A percentile compares a stretch with the other conserved stretches of the same genome.
These are phyloP conservation scores for Melinopterus prodromus DNA, from an alignment of 2,888 invertebrate species.

Conservation along the genomic window DNA sequence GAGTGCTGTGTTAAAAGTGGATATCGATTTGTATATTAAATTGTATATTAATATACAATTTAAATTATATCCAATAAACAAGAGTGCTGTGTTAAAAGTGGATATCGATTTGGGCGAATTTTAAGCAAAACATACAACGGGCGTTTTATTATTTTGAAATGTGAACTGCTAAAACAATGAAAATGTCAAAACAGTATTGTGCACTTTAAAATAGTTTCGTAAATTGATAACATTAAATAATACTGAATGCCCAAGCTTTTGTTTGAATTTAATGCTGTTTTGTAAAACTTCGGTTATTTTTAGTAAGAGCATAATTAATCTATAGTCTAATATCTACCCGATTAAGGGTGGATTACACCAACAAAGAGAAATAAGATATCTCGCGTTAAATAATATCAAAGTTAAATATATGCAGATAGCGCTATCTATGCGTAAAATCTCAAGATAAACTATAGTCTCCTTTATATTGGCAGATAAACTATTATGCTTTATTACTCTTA, in stretches of 20 bases:
- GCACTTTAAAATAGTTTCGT: neutral
- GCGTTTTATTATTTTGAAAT: neutral
- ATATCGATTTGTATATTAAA: neutral
- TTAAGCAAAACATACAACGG: neutral
- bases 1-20: neutral
- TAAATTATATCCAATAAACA: neutral
- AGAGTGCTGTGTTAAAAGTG: neutral
- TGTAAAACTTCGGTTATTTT: neutral
- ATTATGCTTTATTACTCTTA: too few species aligned
- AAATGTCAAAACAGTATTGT: neutral
- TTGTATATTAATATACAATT: too few species aligned
- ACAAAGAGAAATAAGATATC: too few species aligned
- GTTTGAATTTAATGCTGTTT: neutral
- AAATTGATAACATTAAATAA: neutral
- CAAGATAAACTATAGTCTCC: too few species aligned
- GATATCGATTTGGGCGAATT: neutral
- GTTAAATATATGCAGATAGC: too few species aligned
- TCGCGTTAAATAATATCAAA: too few species aligned
- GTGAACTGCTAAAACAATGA: neutral
- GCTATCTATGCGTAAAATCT: too few species aligned
- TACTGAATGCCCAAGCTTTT: neutral
- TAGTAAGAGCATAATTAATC: neutral
- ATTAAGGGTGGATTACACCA: too few species aligned
- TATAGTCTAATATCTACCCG: too few species aligned
- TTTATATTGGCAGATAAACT: too few species aligned